Evolutionary conservation across 2,113 vertebrate genomes (phyloP), one percentile per base, ranked within the genome.

Genomic region (Seriola dumerili): DNA sequence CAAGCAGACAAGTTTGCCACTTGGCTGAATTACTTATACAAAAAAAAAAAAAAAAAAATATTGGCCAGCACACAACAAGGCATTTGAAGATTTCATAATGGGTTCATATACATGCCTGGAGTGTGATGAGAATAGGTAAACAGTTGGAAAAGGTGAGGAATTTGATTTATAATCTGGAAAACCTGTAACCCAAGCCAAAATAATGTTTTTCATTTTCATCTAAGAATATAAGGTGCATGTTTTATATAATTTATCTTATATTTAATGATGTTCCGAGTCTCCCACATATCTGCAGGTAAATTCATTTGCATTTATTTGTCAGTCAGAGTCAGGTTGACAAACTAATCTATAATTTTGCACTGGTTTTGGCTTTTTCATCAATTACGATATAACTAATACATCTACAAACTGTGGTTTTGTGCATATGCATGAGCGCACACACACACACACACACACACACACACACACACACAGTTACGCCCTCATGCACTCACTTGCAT

Each of bases 391-490:
- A 63, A 52, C n/a, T 59, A 82, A 80, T 36, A 17, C 48, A 69
- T 8, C 17, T 25, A 36, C 21, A 25, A 29, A 29, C n/a, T 55
- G n/a, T 25, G 5, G 54, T 25, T 11, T 32, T 2, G 54, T 72
- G 50, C 38, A 79, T 61, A 81, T 54, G 71, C 67, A 68, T 48
- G 52, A 40, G n/a, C 48, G 16, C 36, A 62, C 48, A 38, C 59
- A 42, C 25, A 44, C 48, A 23, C 42, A 62, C 48, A 38, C 59
- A 42, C 25, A 44, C 48, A 23, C 42, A 62, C 48, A 38, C 59
- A 42, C 25, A 44, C 48, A 23, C 42, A 62, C 48, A 38, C 59
- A 42, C 25, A 44, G 13, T 67, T 36, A 36, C 48, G 29, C 59
- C 63, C 29, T 63, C 59, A 44, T 21, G 32, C 72, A 57, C 42